Evolutionary conservation across 2,113 vertebrate genomes (phyloP).

Genomic region (Callipepla californica): DNA sequence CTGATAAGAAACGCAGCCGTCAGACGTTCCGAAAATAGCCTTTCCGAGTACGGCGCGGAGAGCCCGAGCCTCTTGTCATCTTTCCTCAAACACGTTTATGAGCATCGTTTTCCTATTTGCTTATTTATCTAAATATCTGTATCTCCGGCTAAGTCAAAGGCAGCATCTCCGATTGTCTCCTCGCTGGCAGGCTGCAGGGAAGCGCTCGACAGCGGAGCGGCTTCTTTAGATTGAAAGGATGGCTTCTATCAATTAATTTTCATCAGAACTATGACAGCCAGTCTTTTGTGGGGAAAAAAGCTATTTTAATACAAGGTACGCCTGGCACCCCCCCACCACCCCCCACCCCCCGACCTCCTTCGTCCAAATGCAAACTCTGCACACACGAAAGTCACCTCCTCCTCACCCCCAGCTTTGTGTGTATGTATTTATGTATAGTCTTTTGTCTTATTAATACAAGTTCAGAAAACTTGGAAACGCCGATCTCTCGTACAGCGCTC

Average conservation of each 20-base stretch:
- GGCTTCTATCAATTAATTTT: constrained; percentile 68
- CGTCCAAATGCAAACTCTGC: neutral
- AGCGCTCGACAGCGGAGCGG: neutral
- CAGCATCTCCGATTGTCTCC: neutral
- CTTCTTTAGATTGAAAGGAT: constrained; percentile 34
- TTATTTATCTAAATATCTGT: neutral
- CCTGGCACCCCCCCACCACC: neutral
- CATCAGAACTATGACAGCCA: constrained; percentile 60
- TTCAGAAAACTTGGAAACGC: neutral
- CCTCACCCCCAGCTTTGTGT: neutral
- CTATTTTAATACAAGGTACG: constrained; percentile 61
- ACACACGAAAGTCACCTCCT: neutral
- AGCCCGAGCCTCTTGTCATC: neutral
- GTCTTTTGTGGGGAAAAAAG: constrained; percentile 47
- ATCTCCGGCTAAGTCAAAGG: neutral
- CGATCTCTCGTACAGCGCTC: neutral
- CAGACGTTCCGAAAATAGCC: neutral
- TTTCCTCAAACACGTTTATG: neutral
- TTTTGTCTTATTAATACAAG: neutral
- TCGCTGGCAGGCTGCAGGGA: neutral
- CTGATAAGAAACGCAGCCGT: neutral
- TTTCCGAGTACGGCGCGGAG: neutral
- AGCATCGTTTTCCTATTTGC: neutral
- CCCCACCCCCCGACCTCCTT: neutral
- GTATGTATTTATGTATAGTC: neutral